Conservation (phyloP, 2,113 vertebrate species). For the Cyanocitta stelleri region DNA sequence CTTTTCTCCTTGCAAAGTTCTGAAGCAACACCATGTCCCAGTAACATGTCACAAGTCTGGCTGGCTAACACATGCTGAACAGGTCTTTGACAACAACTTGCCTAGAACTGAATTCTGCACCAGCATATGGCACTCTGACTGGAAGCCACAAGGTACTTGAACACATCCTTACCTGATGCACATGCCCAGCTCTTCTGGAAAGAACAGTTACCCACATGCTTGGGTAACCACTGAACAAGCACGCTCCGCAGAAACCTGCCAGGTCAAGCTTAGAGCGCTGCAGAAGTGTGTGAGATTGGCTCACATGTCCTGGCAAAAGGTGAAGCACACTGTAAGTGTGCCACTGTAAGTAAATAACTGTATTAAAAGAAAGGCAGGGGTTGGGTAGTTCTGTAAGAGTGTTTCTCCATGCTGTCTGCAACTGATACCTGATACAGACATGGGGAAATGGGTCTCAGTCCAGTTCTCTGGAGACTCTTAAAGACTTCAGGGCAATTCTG, state of each 20-base stretch:
- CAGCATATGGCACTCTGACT: neutral
- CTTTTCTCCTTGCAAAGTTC: neutral
- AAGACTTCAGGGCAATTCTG: constrained; percentile 28
- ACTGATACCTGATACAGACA: neutral
- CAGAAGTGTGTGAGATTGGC: neutral
- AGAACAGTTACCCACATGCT: neutral
- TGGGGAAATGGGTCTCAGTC: neutral
- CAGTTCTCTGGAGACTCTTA: constrained; percentile 3
- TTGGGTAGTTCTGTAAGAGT: neutral
- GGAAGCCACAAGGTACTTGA: neutral
- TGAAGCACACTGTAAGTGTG: neutral
- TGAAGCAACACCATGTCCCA: neutral
- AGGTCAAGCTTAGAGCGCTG: neutral
- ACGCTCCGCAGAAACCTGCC: neutral
- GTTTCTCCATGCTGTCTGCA: neutral
- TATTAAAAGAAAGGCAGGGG: neutral
- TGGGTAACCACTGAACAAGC: neutral
- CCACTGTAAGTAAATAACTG: neutral
- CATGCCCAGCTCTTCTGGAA: neutral
- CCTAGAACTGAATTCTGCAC: neutral
- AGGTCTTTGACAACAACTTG: neutral
- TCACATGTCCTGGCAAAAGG: neutral
- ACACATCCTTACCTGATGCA: neutral
- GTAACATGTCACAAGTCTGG: neutral
- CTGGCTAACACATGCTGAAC: neutral